Evolutionary conservation across 1,140 invertebrate species (phyloP).

Genomic region (Rhagoletis zephyria): DNA sequence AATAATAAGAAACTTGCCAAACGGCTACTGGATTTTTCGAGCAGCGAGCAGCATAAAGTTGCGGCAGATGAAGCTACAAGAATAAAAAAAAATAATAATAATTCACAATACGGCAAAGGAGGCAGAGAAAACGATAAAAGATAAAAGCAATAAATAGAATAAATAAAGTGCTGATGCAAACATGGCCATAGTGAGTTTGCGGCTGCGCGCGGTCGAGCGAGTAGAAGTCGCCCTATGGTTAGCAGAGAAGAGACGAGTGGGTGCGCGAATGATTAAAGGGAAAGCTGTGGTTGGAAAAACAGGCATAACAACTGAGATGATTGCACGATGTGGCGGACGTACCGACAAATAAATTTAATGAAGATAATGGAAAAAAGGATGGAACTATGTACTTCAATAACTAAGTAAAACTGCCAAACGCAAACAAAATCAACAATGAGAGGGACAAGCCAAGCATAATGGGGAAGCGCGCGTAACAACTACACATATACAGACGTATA

Average conservation of each 20-base stretch:
- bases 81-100: not conserved
- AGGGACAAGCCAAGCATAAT: not conserved
- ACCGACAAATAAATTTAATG: slow-evolving; percentile 47
- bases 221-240: too few species aligned
- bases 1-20: slow-evolving; percentile 63
- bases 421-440: not conserved
- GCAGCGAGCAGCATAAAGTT: slow-evolving; percentile 58
- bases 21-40: slow-evolving; percentile 70
- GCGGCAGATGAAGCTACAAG: not conserved
- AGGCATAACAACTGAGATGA: slow-evolving; percentile 5
- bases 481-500: not conserved
- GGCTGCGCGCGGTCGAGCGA: not conserved
- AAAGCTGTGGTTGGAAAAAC: not conserved
- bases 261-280: not conserved
- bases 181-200: not conserved
- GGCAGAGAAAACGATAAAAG: not conserved
- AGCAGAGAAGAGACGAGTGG: not conserved
- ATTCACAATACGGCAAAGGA: not conserved
- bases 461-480: not conserved
- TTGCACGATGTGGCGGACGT: slow-evolving; percentile 8
- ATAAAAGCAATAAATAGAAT: not conserved
- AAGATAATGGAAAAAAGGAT: slow-evolving; percentile 41
- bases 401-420: not conserved
- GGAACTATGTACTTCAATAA: not conserved
- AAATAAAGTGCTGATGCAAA: not conserved